A percentile compares a stretch with the other conserved stretches of the same genome.
Conservation (phyloP, 2,113 vertebrate species). For the Pao palembangensis region DNA sequence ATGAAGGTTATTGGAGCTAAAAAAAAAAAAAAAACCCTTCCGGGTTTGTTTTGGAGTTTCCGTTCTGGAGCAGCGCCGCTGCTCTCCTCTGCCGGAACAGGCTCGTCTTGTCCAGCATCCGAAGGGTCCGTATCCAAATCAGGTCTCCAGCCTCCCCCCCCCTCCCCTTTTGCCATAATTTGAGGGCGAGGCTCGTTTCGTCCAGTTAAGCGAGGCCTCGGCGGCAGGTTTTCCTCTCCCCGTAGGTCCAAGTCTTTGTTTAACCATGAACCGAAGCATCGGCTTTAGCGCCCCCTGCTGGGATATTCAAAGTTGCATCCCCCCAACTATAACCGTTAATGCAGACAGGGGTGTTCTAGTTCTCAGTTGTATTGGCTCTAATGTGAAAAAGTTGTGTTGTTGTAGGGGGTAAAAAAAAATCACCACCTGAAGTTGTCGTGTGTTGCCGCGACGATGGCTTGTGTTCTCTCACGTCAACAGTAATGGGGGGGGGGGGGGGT, state of each 20-base stretch:
- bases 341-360: neutral
- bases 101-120: slow-evolving; percentile 41
- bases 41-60: slow-evolving; percentile 35
- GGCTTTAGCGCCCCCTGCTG: too few species aligned
- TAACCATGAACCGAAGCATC: too few species aligned
- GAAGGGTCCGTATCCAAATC: slow-evolving; percentile 58
- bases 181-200: slow-evolving; percentile 50
- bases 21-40: too few species aligned
- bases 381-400: slow-evolving; percentile 25
- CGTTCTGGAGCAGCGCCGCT: slow-evolving; percentile 50
- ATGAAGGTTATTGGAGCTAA: slow-evolving; percentile 9
- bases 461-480: neutral
- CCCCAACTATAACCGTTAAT: neutral
- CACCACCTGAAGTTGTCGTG: slow-evolving; percentile 15
- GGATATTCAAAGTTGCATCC: too few species aligned
- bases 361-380: slow-evolving; percentile 12
- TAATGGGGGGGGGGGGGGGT: neutral
- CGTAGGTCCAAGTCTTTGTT: too few species aligned
- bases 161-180: slow-evolving; percentile 16
- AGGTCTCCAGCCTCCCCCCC: slow-evolving; percentile 44
- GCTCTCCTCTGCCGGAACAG: slow-evolving; percentile 28
- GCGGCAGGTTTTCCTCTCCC: too few species aligned
- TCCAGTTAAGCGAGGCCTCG: slow-evolving; percentile 10
- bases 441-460: neutral
- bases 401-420: slow-evolving; percentile 1